A percentile compares a stretch with the other conserved stretches of the same genome.
Conservation (phyloP, 2,888 invertebrate species). For the Agapostemon virescens region DNA sequence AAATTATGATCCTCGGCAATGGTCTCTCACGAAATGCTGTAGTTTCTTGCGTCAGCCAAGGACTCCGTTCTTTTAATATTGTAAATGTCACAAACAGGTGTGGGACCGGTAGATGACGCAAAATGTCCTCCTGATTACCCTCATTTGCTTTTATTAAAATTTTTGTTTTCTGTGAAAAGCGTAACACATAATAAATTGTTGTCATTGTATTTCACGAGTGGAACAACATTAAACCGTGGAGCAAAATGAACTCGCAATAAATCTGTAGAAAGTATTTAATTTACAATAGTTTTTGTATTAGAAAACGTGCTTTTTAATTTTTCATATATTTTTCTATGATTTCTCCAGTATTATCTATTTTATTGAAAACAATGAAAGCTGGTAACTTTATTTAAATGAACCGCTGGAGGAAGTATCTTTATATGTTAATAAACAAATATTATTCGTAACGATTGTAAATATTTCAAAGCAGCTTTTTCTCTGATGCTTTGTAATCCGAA, state of each 20-base stretch:
- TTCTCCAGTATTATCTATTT: not conserved
- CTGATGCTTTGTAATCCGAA: not conserved
- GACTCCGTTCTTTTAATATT: constrained; percentile 72
- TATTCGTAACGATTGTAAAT: not conserved
- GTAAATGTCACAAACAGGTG: constrained; percentile 73
- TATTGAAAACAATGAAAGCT: not conserved
- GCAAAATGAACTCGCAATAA: not conserved
- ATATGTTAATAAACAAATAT: not conserved
- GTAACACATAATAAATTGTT: not conserved
- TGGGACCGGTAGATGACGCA: constrained; percentile 79
- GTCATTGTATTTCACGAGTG: not conserved
- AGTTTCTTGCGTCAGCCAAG: constrained; percentile 79
- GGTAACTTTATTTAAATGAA: not conserved
- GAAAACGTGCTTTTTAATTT: not conserved
- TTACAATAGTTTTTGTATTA: not conserved
- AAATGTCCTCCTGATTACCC: constrained; percentile 73
- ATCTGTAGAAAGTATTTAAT: not conserved
- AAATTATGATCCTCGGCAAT: constrained; percentile 49
- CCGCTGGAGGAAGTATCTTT: not conserved
- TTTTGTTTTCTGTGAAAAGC: constrained; percentile 18
- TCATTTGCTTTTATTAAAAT: constrained; percentile 54
- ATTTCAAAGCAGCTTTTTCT: not conserved
- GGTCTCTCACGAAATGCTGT: constrained; percentile 75
- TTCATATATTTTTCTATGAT: not conserved
- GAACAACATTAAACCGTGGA: not conserved